These are phyloP conservation scores for Piezodorus guildinii DNA, from an alignment of 1,140 invertebrate genomes.

Conservation along the genomic window DNA sequence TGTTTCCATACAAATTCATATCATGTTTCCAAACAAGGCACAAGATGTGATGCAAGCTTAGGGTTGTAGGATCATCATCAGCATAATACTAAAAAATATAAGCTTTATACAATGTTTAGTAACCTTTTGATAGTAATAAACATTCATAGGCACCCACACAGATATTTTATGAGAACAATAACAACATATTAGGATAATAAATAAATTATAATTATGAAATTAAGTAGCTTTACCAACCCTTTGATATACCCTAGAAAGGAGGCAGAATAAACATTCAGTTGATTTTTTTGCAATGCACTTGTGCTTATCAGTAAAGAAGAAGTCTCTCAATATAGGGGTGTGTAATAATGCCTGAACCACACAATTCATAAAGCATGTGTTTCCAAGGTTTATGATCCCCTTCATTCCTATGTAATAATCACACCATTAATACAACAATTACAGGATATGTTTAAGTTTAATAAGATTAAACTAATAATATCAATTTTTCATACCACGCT, in stretches of 20 bases:
- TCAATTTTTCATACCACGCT: too few species aligned
- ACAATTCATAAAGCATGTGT: conserved; percentile 98
- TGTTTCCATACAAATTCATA: conserved; percentile 86
- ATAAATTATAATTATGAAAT: too few species aligned
- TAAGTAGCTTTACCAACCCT: conserved; percentile 14
- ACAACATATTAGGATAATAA: too few species aligned
- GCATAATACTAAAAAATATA: conserved; percentile 19
- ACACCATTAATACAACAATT: too few species aligned
- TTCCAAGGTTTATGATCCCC: conserved; percentile 92
- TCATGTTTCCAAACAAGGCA: conserved; percentile 96
- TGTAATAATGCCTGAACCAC: conserved; percentile 93
- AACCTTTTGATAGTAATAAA: too few species aligned
- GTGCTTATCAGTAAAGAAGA: conserved; percentile 88
- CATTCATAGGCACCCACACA: too few species aligned
- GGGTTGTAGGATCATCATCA: conserved; percentile 21
- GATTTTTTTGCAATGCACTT: conserved; percentile 53
- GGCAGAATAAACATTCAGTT: conserved; percentile 79
- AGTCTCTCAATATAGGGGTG: conserved; percentile 86
- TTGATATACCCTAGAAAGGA: conserved; percentile 74
- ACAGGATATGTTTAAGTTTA: too few species aligned
- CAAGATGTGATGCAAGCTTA: conserved; percentile 77
- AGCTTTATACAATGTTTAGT: too few species aligned
- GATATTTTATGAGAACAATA: too few species aligned
- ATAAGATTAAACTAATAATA: too few species aligned
- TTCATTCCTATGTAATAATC: conserved; percentile 43